A percentile compares a stretch with the other conserved stretches of the same genome.
These are phyloP conservation scores for Apocheima hispidaria DNA, from an alignment of 2,888 invertebrate genomes.

Conservation along the genomic window DNA sequence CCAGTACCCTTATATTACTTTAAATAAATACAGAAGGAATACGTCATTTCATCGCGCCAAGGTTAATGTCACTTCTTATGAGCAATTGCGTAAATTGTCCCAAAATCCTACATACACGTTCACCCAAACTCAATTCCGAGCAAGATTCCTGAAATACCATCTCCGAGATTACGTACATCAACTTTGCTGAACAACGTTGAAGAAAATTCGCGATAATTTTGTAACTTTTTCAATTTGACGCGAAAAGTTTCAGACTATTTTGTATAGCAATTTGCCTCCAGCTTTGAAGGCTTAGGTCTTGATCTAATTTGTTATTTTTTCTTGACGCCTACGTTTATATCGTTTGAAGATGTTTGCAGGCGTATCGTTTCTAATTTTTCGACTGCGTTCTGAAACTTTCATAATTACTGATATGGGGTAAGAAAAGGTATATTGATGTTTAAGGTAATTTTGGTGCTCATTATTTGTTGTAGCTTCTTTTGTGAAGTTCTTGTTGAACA, in stretches of 20 bases:
- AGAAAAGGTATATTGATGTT: too few relatives aligned
- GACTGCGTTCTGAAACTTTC: too few relatives aligned
- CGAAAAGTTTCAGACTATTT: slow-evolving; percentile 43
- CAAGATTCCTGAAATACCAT: slow-evolving; percentile 25
- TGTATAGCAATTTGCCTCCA: slow-evolving; percentile 44
- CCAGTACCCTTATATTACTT: too few relatives aligned
- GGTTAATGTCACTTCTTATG: slow-evolving; percentile 8
- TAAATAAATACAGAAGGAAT: neutral
- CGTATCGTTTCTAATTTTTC: slow-evolving; percentile 4
- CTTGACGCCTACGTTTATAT: slow-evolving; percentile 10
- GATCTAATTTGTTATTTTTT: slow-evolving; percentile 29
- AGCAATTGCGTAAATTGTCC: slow-evolving; percentile 34
- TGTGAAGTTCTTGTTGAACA: too few relatives aligned
- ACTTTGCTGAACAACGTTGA: slow-evolving; percentile 41
- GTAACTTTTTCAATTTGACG: slow-evolving; percentile 49
- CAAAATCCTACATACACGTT: slow-evolving; percentile 33
- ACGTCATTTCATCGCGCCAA: slow-evolving; percentile 13
- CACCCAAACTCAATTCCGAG: slow-evolving; percentile 40
- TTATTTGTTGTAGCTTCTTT: too few relatives aligned
- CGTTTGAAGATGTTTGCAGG: neutral
- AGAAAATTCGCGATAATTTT: slow-evolving; percentile 46
- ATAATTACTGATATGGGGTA: too few relatives aligned
- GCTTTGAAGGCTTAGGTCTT: slow-evolving; percentile 32
- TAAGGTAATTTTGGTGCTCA: too few relatives aligned
- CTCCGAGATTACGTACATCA: slow-evolving; percentile 42